phyloP scores from a whole-genome alignment of 2,113 vertebrate species.

The Serilophus lunatus region DNA sequence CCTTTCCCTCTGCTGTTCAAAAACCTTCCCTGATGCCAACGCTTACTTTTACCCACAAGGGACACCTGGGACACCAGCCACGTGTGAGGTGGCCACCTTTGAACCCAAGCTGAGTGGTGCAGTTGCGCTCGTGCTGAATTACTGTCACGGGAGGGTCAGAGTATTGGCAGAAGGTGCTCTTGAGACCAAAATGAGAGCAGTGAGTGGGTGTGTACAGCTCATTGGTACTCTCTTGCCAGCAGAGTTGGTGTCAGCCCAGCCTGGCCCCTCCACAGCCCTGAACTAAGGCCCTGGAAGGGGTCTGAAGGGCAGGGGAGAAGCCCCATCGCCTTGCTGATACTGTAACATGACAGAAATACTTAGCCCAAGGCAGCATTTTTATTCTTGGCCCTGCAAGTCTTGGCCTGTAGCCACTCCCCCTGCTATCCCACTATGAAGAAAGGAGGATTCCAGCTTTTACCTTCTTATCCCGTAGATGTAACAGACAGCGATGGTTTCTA shows the following conservation, averaged over 20 bases:
- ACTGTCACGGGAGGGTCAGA: background rate
- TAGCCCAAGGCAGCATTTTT: background rate
- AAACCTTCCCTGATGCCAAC: background rate
- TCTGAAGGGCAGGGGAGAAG: background rate
- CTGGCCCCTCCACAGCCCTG: background rate
- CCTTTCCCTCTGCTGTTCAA: background rate
- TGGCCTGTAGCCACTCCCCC: fast-evolving
- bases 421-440: background rate
- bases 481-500: constrained; percentile 83
- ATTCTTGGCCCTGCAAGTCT: background rate
- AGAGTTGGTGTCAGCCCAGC: background rate
- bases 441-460: constrained; percentile 54
- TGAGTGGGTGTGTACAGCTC: fast-evolving
- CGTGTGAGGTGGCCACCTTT: background rate
- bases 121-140: fast-evolving
- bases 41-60: background rate
- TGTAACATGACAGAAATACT: background rate
- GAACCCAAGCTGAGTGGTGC: background rate
- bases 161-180: background rate
- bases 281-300: background rate
- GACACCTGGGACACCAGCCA: background rate
- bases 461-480: constrained; percentile 89
- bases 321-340: background rate
- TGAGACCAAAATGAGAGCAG: background rate
- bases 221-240: background rate